phyloP scores from a whole-genome alignment of 2,888 invertebrate genomes.

The Alsophila aescularia region DNA sequence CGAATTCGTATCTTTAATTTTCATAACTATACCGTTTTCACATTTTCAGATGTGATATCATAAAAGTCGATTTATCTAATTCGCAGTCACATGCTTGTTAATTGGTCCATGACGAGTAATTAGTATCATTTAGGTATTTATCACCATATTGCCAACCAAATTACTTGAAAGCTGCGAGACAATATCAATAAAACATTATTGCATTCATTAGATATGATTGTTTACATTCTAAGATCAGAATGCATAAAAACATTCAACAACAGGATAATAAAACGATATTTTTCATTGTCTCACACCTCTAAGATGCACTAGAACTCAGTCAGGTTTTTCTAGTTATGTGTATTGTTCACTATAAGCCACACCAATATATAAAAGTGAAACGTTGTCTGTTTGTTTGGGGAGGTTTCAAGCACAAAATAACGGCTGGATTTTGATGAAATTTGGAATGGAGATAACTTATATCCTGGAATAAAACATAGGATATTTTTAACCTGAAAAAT shows the following conservation, averaged over 20 bases:
- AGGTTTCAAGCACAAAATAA: too few relatives aligned
- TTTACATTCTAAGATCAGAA: neutral
- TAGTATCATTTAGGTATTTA: constrained; percentile 61
- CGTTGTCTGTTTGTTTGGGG: too few relatives aligned
- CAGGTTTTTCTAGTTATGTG: constrained; percentile 42
- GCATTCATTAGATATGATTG: constrained; percentile 1
- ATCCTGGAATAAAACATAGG: too few relatives aligned
- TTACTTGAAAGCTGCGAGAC: neutral
- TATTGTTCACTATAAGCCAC: too few relatives aligned
- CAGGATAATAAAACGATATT: neutral
- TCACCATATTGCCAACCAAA: constrained; percentile 40
- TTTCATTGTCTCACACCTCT: constrained; percentile 14
- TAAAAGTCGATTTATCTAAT: constrained; percentile 54
- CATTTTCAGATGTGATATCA: constrained; percentile 45
- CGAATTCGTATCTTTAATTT: neutral
- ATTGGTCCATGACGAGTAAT: constrained; percentile 64
- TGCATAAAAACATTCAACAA: neutral
- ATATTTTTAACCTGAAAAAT: too few relatives aligned
- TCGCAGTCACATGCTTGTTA: constrained; percentile 59
- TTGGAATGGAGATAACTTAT: too few relatives aligned
- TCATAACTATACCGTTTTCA: constrained; percentile 11
- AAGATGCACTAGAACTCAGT: constrained; percentile 19
- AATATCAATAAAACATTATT: neutral
- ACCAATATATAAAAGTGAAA: too few relatives aligned
- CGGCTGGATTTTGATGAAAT: too few relatives aligned